Evolutionary conservation across 1,140 invertebrate species (phyloP).

Genomic region (Trialeurodes vaporariorum): DNA sequence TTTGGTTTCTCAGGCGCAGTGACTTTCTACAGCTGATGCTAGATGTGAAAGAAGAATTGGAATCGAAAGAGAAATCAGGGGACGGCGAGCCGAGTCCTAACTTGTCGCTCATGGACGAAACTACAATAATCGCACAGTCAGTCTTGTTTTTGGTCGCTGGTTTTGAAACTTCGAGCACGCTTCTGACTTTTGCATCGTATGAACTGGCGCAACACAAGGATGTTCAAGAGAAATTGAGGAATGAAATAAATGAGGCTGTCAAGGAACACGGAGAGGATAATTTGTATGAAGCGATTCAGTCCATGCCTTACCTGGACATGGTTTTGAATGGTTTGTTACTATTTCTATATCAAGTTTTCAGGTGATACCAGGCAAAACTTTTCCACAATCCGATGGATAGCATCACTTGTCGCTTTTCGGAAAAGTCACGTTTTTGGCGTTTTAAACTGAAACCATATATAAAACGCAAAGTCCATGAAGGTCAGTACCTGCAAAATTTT

Average conservation of each 20-base stretch:
- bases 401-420: too few relatives aligned
- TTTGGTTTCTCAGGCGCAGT: slow-evolving; percentile 20
- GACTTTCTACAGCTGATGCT: slow-evolving; percentile 30
- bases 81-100: background rate
- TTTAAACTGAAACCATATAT: too few relatives aligned
- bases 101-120: slow-evolving; percentile 15
- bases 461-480: too few relatives aligned
- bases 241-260: slow-evolving; percentile 41
- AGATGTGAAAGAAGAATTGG: slow-evolving; percentile 14
- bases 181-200: slow-evolving; percentile 36
- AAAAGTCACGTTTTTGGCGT: too few relatives aligned
- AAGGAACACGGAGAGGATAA: slow-evolving; percentile 33
- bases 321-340: slow-evolving; percentile 34
- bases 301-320: slow-evolving; percentile 33
- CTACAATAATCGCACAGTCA: slow-evolving; percentile 40
- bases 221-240: slow-evolving; percentile 39
- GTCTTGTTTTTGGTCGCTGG: slow-evolving; percentile 48
- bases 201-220: slow-evolving; percentile 40
- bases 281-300: slow-evolving; percentile 38
- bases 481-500: too few relatives aligned
- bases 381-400: too few relatives aligned
- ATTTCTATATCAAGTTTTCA: too few relatives aligned
- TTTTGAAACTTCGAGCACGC: slow-evolving; percentile 46
- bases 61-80: slow-evolving; percentile 8
- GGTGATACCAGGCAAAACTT: too few relatives aligned